Conservation (phyloP, 2,888 invertebrate genomes). For the Clostera curtula region DNA sequence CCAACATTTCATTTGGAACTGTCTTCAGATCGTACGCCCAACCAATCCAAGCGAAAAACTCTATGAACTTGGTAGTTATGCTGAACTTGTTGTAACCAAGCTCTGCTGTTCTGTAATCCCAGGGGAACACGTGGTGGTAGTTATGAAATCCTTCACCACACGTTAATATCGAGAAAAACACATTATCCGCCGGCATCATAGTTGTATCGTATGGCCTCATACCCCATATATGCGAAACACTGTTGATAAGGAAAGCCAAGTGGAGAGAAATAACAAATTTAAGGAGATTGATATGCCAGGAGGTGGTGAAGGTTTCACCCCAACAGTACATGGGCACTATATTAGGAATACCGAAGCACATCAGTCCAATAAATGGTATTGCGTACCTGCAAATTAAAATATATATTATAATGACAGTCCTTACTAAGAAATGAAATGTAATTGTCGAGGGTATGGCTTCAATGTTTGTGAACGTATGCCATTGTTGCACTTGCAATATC, state of each 20-base stretch:
- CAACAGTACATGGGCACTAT: slow-evolving; percentile 70
- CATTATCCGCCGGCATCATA: slow-evolving; percentile 22
- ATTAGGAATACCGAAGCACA: slow-evolving; percentile 62
- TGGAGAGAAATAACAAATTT: slow-evolving; percentile 74
- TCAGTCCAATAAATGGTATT: slow-evolving; percentile 12
- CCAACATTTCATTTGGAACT: slow-evolving; percentile 11
- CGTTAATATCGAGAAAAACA: slow-evolving; percentile 20
- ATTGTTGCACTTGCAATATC: no score
- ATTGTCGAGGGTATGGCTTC: no score
- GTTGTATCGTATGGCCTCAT: slow-evolving; percentile 53
- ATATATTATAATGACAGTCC: no score
- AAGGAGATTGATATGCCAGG: slow-evolving; percentile 50
- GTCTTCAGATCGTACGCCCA: slow-evolving; percentile 27
- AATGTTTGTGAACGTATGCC: no score
- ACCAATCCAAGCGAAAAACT: slow-evolving; percentile 24
- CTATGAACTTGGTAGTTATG: slow-evolving; percentile 22
- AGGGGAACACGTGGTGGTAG: slow-evolving; percentile 39
- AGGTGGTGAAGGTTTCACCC: slow-evolving; percentile 58
- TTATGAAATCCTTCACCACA: slow-evolving; percentile 40
- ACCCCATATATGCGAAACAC: slow-evolving; percentile 74
- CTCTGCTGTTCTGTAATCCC: slow-evolving; percentile 36
- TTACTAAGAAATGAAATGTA: no score
- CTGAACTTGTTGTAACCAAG: slow-evolving; percentile 29
- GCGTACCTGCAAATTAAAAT: slow-evolving; percentile 16
- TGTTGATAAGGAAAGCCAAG: slow-evolving; percentile 78